Conservation (phyloP, 2,888 invertebrate species). For the Panopea generosa region DNA sequence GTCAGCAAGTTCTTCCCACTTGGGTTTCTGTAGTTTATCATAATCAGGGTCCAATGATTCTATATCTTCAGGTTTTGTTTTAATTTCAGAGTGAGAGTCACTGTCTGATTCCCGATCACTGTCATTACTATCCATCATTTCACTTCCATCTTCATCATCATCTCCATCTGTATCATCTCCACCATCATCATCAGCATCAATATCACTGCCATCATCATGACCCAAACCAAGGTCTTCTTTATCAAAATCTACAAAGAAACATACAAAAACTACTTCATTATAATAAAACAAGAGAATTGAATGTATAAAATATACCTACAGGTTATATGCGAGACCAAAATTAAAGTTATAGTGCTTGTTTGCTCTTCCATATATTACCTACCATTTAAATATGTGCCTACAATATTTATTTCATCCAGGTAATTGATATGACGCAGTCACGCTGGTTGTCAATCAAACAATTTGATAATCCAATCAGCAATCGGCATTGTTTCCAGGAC, state of each 20-base stretch:
- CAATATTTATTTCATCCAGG: too few relatives aligned
- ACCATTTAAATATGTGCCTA: too few relatives aligned
- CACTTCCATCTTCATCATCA: slow-evolving; percentile 67
- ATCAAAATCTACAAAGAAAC: slow-evolving; percentile 17
- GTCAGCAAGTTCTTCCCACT: slow-evolving; percentile 55
- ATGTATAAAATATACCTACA: neutral
- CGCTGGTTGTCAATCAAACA: too few relatives aligned
- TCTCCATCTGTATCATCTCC: slow-evolving; percentile 77
- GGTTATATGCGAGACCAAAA: too few relatives aligned
- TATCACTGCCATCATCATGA: slow-evolving; percentile 22
- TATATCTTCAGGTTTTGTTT: neutral
- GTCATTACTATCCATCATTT: slow-evolving; percentile 11
- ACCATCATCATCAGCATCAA: slow-evolving; percentile 27
- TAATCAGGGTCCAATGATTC: neutral
- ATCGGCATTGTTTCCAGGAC: too few relatives aligned
- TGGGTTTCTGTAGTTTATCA: slow-evolving; percentile 16
- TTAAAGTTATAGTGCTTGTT: too few relatives aligned
- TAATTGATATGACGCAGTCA: too few relatives aligned
- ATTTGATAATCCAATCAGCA: too few relatives aligned
- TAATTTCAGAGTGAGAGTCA: neutral
- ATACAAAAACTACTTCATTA: neutral
- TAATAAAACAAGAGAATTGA: neutral
- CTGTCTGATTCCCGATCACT: slow-evolving; percentile 15
- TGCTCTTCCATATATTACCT: too few relatives aligned
- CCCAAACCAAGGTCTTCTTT: slow-evolving; percentile 13